Evolutionary conservation across 1,140 invertebrate species (phyloP), one percentile per base, ranked within the genome.

Genomic region (Saccostrea glomerata): DNA sequence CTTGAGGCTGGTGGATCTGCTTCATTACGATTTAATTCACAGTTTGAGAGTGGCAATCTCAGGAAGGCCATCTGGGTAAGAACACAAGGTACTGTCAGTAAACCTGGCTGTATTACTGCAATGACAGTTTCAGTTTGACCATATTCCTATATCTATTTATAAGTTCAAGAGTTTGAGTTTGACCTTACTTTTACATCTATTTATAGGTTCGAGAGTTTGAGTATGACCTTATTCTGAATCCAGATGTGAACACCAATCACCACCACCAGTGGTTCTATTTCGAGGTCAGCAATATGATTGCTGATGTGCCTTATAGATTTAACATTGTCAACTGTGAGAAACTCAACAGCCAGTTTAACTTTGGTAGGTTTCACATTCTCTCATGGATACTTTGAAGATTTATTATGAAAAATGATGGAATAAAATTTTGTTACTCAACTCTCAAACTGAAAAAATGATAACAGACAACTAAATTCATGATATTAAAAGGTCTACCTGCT

Each of bases 1-100:
- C 70, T 87, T 54, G 90, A 91, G 70, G 91, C 91, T 40, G 85
- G 87, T 7, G 88, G 87, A 12, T 90, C 89, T 40, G 90, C 89
- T 63, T 90, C 96, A 91, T 95, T 99, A 20, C 87, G 90, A 73
- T 99, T 99, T 94, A 98, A 99, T 94, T 98, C 98, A 15, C 96
- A 98, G 91, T 99, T 99, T 94, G 99, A 99, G 95, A 98, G 97
- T 87, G 99, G 98, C 60, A 99, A 99, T 95, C 95, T 99, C 86
- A 97, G 98, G 5, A 98, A 98, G 96, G 98, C 97, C 4, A 97
- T 99, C 86, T 97, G 98, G 95, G 98, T 99, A 83, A 15, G 23
- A 63, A 82, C 47, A 47, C 47, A 47, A 47, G 47, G 47, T 5
- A 47, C 47, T 47, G 47, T 47, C 47, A 47, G 9, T 47, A 47